These are phyloP conservation scores for Acromyrmex heyeri DNA, from an alignment of 1,140 invertebrate species.

Conservation along the genomic window DNA sequence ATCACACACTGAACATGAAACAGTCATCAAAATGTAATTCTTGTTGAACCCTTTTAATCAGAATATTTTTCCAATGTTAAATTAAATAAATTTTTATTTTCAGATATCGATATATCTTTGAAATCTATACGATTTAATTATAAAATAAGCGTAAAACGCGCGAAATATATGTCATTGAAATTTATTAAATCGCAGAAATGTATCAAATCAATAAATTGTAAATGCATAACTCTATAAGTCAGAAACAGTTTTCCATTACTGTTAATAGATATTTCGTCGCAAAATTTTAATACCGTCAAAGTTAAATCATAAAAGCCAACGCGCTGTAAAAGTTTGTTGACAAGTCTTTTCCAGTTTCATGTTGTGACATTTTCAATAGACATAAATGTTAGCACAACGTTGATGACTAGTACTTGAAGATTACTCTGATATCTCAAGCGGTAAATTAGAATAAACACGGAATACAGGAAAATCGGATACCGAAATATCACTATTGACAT, in stretches of 20 bases:
- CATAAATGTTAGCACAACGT: background rate
- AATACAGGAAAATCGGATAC: background rate
- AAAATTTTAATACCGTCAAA: constrained; percentile 8
- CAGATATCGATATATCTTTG: background rate
- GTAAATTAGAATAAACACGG: background rate
- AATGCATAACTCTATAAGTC: background rate
- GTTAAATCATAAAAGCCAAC: background rate
- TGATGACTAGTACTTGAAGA: background rate
- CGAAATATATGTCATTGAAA: background rate
- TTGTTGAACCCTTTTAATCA: too few relatives aligned
- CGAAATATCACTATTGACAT: constrained; percentile 16
- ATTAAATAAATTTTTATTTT: constrained; percentile 10
- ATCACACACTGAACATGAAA: too few relatives aligned
- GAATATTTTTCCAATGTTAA: too few relatives aligned
- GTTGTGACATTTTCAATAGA: background rate
- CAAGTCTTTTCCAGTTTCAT: background rate
- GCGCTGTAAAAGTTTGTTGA: background rate
- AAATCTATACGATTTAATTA: background rate
- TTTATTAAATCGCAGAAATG: background rate
- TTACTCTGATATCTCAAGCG: background rate
- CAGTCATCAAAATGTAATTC: too few relatives aligned
- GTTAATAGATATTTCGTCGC: background rate
- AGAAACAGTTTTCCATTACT: background rate
- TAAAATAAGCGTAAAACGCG: constrained; percentile 5
- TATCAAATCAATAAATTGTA: background rate